Evolutionary conservation across 2,113 vertebrate species (phyloP).

Genomic region (Anarhynchus alexandrinus): DNA sequence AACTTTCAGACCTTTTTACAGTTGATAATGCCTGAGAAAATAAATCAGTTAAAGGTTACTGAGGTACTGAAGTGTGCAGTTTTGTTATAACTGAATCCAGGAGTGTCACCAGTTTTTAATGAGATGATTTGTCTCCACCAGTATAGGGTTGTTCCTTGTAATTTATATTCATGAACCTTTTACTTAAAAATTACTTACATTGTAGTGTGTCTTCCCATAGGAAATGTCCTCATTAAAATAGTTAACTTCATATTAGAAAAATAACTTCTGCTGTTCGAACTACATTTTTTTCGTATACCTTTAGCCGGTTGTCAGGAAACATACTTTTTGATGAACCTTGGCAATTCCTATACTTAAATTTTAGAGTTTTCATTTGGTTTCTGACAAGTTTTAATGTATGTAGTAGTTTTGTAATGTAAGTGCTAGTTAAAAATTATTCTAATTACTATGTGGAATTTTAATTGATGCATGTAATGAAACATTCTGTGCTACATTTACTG

Average conservation of each 20-base stretch:
- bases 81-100: not conserved
- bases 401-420: not conserved
- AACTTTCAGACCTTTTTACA: not conserved
- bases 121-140: constrained; percentile 6
- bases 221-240: not conserved
- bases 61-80: not conserved
- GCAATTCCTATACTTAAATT: not conserved
- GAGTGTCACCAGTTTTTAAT: not conserved
- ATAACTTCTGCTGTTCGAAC: not conserved
- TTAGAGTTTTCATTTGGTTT: not conserved
- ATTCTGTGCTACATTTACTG: not conserved
- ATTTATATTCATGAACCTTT: not conserved
- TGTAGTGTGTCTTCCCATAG: not conserved
- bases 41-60: not conserved
- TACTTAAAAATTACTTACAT: not conserved
- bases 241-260: not conserved
- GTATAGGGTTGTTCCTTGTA: not conserved
- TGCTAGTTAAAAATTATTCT: not conserved
- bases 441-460: not conserved
- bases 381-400: not conserved
- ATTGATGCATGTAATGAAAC: not conserved
- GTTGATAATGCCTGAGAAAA: not conserved
- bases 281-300: rapidly evolving
- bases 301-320: not conserved
- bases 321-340: not conserved